Conservation (phyloP, 2,113 vertebrate species). For the Lutjanus erythropterus region DNA sequence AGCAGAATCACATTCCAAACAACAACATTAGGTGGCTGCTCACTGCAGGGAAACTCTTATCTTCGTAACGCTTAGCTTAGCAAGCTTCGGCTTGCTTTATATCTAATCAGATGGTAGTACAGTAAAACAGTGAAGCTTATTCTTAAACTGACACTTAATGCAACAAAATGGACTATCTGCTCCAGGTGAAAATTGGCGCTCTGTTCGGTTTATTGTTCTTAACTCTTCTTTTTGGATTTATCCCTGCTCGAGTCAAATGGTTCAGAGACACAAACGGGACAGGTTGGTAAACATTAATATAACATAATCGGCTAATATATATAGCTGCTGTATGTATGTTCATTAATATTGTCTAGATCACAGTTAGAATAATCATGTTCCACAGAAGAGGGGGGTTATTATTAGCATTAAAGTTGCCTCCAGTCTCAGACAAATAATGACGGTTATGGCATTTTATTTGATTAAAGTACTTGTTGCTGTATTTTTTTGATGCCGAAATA, state of each 20-base stretch:
- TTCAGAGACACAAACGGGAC: conserved; percentile 80
- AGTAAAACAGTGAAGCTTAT: not conserved
- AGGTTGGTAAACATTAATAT: conserved; percentile 67
- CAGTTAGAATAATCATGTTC: not conserved
- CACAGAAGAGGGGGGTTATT: too few relatives aligned
- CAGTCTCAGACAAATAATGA: not conserved
- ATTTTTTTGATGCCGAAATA: conserved; percentile 6
- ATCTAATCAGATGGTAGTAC: not conserved
- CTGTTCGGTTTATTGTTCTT: conserved; percentile 82
- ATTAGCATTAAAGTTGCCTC: fast-evolving
- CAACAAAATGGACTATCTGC: conserved; percentile 80
- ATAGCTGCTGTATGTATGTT: not conserved
- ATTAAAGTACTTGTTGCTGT: not conserved
- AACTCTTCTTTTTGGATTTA: conserved; percentile 84
- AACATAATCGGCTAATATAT: not conserved
- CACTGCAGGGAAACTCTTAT: not conserved
- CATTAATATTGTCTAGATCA: not conserved
- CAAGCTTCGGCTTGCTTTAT: too few relatives aligned
- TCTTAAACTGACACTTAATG: not conserved
- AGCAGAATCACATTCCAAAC: fast-evolving
- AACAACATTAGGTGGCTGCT: not conserved
- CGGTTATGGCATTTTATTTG: not conserved
- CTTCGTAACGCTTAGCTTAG: fast-evolving
- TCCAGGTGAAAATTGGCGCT: conserved; percentile 84
- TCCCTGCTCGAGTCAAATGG: conserved; percentile 84